Evolutionary conservation across 2,888 invertebrate genomes (phyloP), one percentile per base, ranked within the genome.

Genomic region (Rotaria magnacalcarata): DNA sequence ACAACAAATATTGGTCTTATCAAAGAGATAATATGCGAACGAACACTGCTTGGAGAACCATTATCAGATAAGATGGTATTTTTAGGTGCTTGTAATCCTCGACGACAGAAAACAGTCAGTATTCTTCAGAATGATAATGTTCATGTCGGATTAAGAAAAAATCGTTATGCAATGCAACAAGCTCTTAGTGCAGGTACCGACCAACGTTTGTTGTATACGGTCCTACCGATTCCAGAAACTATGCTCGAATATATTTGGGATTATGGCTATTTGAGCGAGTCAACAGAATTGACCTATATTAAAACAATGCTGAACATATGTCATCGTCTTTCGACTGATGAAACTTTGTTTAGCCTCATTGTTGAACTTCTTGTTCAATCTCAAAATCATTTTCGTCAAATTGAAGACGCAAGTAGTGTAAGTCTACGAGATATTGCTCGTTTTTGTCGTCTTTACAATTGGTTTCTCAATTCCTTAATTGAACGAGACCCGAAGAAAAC

Each of bases 81-180:
- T 75, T 89, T 90, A 21, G 90, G 90, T 84, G 90, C 90, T 27
- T 90, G 90, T 88, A 90, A 90, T 87, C 90, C 90, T 6, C 90
- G 90, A 88, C 88, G 90, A 88, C 90, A 89, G 89, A 90, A 89
- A 85, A 52, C 85, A 24, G 75, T 54, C 7, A 43, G 56, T 24
- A 56, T 85, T 41, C 74, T 80, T 80, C 41, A 54, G 52, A 54
- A 75, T 75, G 74, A 75, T 85, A 74, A 85, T 56, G 41, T 85
- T 47, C 54, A 54, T 54, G 54, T 54, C 21, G 85, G 85, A n/a
- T 80, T 85, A 16, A 41, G 74, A 47, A 75, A 75, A 43, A 74
- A 85, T 75, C 74, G 27, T 14, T 75, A 75, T 54, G 85, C 54
- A 56, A 85, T 75, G 16, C 85, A 85, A 80, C 52, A 85, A 60